Evolutionary conservation across 1,140 invertebrate genomes (phyloP).

Genomic region (Danaus melanippus): DNA sequence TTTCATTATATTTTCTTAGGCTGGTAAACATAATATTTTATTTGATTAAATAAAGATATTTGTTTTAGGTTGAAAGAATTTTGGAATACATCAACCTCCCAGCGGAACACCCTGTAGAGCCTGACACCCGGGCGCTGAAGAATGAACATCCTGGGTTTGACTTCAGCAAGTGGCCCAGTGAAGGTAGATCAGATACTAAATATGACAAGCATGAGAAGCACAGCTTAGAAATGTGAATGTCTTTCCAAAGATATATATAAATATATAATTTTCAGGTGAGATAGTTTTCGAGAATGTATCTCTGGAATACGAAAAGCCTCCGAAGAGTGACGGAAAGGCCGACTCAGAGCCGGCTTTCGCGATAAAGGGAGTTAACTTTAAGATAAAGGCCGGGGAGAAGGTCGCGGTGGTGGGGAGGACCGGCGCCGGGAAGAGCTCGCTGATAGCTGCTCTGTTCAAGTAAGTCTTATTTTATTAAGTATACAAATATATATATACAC

Average conservation of each 20-base stretch:
- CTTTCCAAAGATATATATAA: no score
- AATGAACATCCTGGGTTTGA: slow-evolving; percentile 51
- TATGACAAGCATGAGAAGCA: no score
- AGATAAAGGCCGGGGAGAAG: slow-evolving; percentile 76
- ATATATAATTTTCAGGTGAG: slow-evolving; percentile 60
- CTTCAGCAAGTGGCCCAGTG: slow-evolving; percentile 59
- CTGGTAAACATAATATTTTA: not conserved
- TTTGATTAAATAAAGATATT: not conserved
- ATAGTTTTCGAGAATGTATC: slow-evolving; percentile 76
- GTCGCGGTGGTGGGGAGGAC: slow-evolving; percentile 79
- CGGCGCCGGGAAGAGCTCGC: slow-evolving; percentile 82
- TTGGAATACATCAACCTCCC: slow-evolving; percentile 80
- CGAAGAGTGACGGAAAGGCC: slow-evolving; percentile 21
- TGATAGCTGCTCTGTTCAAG: slow-evolving; percentile 80
- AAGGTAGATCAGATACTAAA: slow-evolving; percentile 36
- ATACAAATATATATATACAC: no score
- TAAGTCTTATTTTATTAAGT: slow-evolving; percentile 16
- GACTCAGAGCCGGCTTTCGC: slow-evolving; percentile 72
- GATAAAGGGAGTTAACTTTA: slow-evolving; percentile 75
- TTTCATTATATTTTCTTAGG: no score
- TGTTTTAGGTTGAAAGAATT: slow-evolving; percentile 77
- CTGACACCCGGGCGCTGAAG: slow-evolving; percentile 41
- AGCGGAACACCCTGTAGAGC: slow-evolving; percentile 73
- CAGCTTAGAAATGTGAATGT: no score
- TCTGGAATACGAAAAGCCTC: slow-evolving; percentile 73